phyloP scores from a whole-genome alignment of 1,140 invertebrate genomes.

The Pollicipes pollicipes region DNA sequence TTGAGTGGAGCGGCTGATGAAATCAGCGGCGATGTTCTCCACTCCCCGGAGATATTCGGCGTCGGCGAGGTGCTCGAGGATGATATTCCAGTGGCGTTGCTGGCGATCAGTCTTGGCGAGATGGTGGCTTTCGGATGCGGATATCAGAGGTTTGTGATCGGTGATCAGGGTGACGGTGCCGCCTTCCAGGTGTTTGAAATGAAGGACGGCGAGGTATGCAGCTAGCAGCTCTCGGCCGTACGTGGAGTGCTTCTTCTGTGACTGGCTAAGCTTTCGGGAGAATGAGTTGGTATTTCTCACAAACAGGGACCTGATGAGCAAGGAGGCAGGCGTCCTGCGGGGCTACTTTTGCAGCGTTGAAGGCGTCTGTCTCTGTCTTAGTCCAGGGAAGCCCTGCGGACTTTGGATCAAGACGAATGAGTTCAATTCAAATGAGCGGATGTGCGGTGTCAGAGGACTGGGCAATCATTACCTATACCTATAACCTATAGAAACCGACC shows the following conservation, averaged over 20 bases:
- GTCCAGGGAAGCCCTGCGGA: background rate
- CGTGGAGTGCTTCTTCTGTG: constrained; percentile 11
- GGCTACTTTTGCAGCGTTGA: background rate
- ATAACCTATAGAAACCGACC: constrained; percentile 14
- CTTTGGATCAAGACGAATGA: constrained; percentile 6
- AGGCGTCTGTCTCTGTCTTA: background rate
- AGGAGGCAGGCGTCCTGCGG: constrained; percentile 6
- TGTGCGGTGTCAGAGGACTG: background rate
- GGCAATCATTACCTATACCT: constrained; percentile 11
- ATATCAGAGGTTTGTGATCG: constrained; percentile 7
- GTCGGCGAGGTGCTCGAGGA: constrained; percentile 6
- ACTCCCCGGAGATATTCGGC: no score
- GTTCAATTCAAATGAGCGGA: constrained; percentile 13
- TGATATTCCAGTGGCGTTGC: constrained; percentile 9
- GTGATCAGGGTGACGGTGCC: constrained; percentile 10
- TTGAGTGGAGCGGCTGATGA: no score
- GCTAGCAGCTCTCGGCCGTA: constrained; percentile 16
- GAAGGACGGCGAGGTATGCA: constrained; percentile 12
- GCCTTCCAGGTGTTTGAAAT: constrained; percentile 12
- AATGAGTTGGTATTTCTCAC: constrained; percentile 12
- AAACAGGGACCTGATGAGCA: background rate
- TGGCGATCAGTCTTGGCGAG: constrained; percentile 8
- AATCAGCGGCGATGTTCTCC: no score
- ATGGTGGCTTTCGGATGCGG: constrained; percentile 4
- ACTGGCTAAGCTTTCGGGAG: constrained; percentile 11